These are phyloP conservation scores for Pyrocoelia pectoralis DNA, from an alignment of 2,888 invertebrate genomes.

Conservation along the genomic window DNA sequence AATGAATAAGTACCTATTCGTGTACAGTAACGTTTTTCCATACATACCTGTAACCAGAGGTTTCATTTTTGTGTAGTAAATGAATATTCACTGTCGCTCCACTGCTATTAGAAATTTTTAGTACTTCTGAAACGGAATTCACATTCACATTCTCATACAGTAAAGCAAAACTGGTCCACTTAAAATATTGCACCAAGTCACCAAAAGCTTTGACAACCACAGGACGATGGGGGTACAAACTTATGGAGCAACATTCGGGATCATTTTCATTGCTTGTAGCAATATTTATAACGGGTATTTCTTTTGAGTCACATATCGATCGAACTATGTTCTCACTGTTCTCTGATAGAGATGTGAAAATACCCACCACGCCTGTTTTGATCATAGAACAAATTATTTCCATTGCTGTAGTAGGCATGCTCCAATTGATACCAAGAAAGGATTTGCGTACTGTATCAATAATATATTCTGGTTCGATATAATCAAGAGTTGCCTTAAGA, in stretches of 20 bases:
- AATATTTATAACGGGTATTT: constrained; percentile 72
- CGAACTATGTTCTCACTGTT: constrained; percentile 67
- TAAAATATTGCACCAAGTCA: constrained; percentile 75
- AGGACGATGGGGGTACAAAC: constrained; percentile 19
- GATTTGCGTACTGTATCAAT: constrained; percentile 27
- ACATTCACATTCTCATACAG: constrained; percentile 76
- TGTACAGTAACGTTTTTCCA: too few species aligned
- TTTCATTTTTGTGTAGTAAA: constrained; percentile 56
- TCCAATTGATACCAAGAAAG: constrained; percentile 21
- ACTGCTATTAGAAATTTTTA: constrained; percentile 60
- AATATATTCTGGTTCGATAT: constrained; percentile 38
- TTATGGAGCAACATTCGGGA: constrained; percentile 33
- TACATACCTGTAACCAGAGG: constrained; percentile 64
- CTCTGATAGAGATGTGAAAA: constrained; percentile 69
- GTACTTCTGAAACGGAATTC: constrained; percentile 62
- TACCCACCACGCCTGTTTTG: constrained; percentile 61
- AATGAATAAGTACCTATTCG: too few species aligned
- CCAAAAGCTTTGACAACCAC: constrained; percentile 65
- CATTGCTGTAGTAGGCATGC: constrained; percentile 18
- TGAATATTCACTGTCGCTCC: constrained; percentile 58
- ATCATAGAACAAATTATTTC: constrained; percentile 21
- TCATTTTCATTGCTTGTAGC: constrained; percentile 61
- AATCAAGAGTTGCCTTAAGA: constrained; percentile 33
- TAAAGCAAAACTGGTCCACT: constrained; percentile 88
- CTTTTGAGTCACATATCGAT: constrained; percentile 71